Percentiles rank a stretch among this genome's conserved stretches.
Conservation (phyloP, 2,797 vertebrate genomes). For the Orestias chungarensis region DNA sequence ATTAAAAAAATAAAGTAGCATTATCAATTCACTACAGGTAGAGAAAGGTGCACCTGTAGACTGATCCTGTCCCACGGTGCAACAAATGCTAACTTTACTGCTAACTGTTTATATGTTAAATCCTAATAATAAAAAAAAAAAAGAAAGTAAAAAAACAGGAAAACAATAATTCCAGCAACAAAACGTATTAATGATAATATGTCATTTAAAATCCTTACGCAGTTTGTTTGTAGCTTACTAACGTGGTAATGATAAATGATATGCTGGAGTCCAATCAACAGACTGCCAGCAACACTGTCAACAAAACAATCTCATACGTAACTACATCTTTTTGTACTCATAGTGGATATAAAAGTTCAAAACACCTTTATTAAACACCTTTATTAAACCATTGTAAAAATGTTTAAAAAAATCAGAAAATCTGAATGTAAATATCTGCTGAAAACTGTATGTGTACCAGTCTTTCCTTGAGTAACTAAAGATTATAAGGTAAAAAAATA, state of each 20-base stretch:
- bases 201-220: constrained; percentile 1
- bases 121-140: constrained; percentile 10
- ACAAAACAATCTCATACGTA: background rate
- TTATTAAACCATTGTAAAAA: too few relatives aligned
- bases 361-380: constrained; percentile 1
- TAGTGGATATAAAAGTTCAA: constrained; percentile 2
- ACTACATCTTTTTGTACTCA: background rate
- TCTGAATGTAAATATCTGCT: background rate
- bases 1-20: constrained; percentile 1
- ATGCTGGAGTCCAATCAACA: constrained; percentile 3
- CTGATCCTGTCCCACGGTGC: background rate
- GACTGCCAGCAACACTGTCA: constrained; percentile 10
- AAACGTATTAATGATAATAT: constrained; percentile 13
- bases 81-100: constrained; percentile 1
- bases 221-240: constrained; percentile 26
- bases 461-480: background rate
- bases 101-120: constrained; percentile 12
- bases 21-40: background rate
- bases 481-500: background rate
- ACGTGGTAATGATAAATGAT: constrained; percentile 16
- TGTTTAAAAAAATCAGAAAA: background rate
- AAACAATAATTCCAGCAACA: constrained; percentile 4
- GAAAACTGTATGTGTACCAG: background rate
- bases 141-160: constrained; percentile 15
- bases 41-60: background rate